These are phyloP conservation scores for Chaenogobius annularis DNA, from an alignment of 2,113 vertebrate genomes.

Conservation along the genomic window DNA sequence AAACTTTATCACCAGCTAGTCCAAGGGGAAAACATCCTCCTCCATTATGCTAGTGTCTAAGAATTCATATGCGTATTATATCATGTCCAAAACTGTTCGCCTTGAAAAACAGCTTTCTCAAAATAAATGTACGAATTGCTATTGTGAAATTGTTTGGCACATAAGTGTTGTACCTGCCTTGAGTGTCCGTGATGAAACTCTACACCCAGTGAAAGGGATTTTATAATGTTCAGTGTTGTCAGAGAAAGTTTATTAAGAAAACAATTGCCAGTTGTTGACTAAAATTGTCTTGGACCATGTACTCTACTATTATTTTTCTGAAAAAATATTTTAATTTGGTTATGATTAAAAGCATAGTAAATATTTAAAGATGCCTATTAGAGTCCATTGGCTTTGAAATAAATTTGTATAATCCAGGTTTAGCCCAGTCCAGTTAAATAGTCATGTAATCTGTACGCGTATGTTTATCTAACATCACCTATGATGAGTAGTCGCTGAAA, in stretches of 20 bases:
- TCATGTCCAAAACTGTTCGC: background rate
- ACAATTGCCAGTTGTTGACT: background rate
- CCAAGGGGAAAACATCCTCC: constrained; percentile 49
- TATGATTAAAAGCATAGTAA: background rate
- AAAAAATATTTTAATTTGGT: background rate
- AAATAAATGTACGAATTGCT: constrained; percentile 5
- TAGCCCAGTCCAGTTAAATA: background rate
- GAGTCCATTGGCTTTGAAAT: background rate
- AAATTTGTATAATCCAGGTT: background rate
- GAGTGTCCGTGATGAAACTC: constrained; percentile 30
- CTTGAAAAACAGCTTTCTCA: constrained; percentile 7
- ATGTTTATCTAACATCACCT: constrained; percentile 18
- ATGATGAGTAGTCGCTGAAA: constrained; percentile 23
- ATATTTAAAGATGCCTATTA: background rate
- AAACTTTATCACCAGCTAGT: constrained; percentile 13
- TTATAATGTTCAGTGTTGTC: constrained; percentile 44
- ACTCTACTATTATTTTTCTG: background rate
- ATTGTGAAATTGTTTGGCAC: background rate
- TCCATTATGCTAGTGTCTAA: constrained; percentile 47
- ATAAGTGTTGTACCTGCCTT: constrained; percentile 19
- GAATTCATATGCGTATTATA: background rate
- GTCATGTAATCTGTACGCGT: constrained; percentile 27
- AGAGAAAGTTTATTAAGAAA: constrained; percentile 3
- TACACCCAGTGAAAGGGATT: constrained; percentile 72
- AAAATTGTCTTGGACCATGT: background rate